Evolutionary conservation across 2,113 vertebrate species (phyloP).

Genomic region (Mustelus asterias): DNA sequence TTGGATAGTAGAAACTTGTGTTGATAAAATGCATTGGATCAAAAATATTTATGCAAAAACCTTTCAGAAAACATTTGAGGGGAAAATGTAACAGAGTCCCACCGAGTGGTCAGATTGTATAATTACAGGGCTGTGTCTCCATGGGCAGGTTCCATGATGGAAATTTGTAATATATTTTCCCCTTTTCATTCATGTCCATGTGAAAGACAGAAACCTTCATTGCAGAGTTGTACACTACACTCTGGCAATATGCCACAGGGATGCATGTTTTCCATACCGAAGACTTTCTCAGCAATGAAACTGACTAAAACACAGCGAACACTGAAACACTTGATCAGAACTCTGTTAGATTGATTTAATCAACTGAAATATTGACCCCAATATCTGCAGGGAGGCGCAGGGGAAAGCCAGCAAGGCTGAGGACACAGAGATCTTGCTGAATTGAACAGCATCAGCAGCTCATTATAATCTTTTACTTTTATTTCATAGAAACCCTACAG

Average conservation of each 20-base stretch:
- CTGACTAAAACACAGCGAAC: too few species aligned
- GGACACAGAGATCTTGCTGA: neutral
- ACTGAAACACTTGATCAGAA: too few species aligned
- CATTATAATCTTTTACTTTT: neutral
- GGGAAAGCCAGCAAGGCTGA: neutral
- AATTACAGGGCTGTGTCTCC: neutral
- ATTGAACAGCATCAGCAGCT: neutral
- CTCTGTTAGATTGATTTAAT: too few species aligned
- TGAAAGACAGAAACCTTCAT: too few species aligned
- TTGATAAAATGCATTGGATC: neutral
- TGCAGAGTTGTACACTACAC: too few species aligned
- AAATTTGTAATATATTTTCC: too few species aligned
- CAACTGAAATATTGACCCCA: too few species aligned
- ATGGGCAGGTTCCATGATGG: neutral
- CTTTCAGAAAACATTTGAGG: neutral
- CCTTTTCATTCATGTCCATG: too few species aligned
- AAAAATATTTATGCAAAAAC: neutral
- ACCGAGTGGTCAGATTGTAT: neutral
- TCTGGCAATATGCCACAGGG: too few species aligned
- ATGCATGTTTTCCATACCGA: too few species aligned
- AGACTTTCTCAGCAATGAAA: too few species aligned
- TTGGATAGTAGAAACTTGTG: neutral
- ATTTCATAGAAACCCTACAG: neutral
- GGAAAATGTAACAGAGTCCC: neutral
- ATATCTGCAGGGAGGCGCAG: neutral